Evolutionary conservation across 2,888 invertebrate genomes (phyloP), one percentile per base, ranked within the genome.

Genomic region (Clanis bilineata): DNA sequence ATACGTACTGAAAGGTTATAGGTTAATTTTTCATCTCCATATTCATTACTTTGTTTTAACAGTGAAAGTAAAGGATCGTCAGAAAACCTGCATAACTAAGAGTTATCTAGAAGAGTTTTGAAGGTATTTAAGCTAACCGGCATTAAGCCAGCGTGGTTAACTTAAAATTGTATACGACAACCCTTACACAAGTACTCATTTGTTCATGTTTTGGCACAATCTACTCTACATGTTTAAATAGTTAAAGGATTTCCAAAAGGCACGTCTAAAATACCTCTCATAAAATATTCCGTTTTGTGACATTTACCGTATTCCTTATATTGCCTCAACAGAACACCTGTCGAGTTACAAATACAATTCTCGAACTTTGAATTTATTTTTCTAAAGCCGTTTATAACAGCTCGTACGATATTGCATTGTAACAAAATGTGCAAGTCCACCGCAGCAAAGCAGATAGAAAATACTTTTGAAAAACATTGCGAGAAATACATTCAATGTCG

Each of bases 321-420:
- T 32, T 51, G 51, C 32, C 32, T 51, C 25, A 47, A 28, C 47
- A 18, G 15, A 51, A 51, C 51, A 51, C 51, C 51, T 51, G 51
- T 51, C 51, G 51, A 15, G 1, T 62, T 62, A 39, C 58, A 25
- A n/a, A 62, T 59, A 36, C 22, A 32, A 36, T 23, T 38, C 56
- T 28, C 32, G 7, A 32, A 32, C 18, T 51, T 15, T 47, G 25
- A 47, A 47, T 47, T 47, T 47, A 25, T 15, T 47, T 12, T 10
- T 28, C 32, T 32, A 51, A 51, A 51, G 18, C 18, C 18, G 15
- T 51, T 51, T 10, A 32, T 51, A 51, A 7, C 39, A 15, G 6
- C 36, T 45, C 4, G 3, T 15, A 47, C 5, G 15, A 15, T 47
- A 25, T 47, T 15, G n/a, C 9, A 28, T 47, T 25, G 25, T 28